Conservation (phyloP, 2,888 invertebrate genomes). For the Platynereis dumerilii region DNA sequence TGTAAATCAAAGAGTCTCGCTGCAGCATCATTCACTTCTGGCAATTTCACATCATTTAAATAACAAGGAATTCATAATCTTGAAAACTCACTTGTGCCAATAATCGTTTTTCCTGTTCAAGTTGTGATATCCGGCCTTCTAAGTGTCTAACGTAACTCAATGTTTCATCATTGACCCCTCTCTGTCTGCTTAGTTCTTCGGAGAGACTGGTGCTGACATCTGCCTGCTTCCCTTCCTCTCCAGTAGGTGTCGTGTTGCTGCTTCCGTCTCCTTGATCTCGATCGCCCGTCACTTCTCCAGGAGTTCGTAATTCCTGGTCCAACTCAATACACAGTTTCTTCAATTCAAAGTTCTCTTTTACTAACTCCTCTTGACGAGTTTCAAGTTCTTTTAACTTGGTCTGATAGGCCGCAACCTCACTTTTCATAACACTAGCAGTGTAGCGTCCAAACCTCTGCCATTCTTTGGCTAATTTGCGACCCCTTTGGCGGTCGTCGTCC, state of each 20-base stretch:
- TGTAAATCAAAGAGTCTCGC: too few species aligned
- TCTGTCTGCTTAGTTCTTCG: conserved; percentile 4
- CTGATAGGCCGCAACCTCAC: conserved; percentile 87
- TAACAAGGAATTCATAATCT: too few species aligned
- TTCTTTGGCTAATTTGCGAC: conserved; percentile 90
- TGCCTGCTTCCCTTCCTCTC: conserved; percentile 21
- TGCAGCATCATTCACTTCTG: too few species aligned
- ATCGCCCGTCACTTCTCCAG: conserved; percentile 26
- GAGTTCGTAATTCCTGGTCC: conserved; percentile 72
- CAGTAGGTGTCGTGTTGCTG: conserved; percentile 68
- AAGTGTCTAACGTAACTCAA: conserved; percentile 89
- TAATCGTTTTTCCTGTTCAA: conserved; percentile 66
- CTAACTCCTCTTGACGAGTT: conserved; percentile 88
- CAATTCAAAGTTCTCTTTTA: conserved; percentile 91
- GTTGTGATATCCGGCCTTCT: conserved; percentile 78
- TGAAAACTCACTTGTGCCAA: not conserved
- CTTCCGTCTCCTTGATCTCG: conserved; percentile 93
- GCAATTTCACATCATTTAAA: too few species aligned
- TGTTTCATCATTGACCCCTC: conserved; percentile 69
- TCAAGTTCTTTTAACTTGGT: conserved; percentile 90
- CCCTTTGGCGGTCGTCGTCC: conserved; percentile 95
- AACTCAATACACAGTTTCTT: conserved; percentile 94
- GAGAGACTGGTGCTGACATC: not conserved
- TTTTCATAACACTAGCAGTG: conserved; percentile 97
- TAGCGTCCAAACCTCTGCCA: conserved; percentile 98